These are phyloP conservation scores for Spodoptera littoralis DNA, from an alignment of 2,888 invertebrate species.

Conservation along the genomic window DNA sequence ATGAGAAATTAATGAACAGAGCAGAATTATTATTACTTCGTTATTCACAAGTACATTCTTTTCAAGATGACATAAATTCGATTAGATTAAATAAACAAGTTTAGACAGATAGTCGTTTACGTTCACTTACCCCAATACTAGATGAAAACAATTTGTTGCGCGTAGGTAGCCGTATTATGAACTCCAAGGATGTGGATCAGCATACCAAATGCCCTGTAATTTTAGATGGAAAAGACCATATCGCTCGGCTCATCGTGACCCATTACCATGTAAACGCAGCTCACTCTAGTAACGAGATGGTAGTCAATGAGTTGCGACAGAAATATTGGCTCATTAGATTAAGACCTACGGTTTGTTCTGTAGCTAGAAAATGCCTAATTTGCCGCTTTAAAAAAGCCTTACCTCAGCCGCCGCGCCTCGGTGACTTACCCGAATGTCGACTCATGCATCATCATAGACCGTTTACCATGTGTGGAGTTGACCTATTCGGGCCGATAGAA, in stretches of 20 bases:
- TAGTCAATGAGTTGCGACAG: slow-evolving; percentile 5
- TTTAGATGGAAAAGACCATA: slow-evolving; percentile 7
- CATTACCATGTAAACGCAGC: slow-evolving; percentile 3
- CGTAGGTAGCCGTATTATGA: slow-evolving; percentile 1
- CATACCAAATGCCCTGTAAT: slow-evolving; percentile 6
- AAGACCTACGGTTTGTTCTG: slow-evolving; percentile 2
- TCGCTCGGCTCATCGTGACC: neutral
- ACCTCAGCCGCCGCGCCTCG: slow-evolving; percentile 1
- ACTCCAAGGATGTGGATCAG: neutral
- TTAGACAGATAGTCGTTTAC: slow-evolving; percentile 1
- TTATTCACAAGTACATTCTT: neutral
- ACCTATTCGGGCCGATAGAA: slow-evolving; percentile 6
- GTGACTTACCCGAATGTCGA: slow-evolving; percentile 5
- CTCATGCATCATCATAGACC: slow-evolving; percentile 6
- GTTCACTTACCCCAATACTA: slow-evolving; percentile 2
- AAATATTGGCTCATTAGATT: slow-evolving; percentile 7
- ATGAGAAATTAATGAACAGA: neutral
- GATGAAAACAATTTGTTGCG: slow-evolving; percentile 6
- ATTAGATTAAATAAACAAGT: neutral
- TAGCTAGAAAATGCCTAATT: slow-evolving; percentile 2
- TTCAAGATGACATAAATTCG: neutral
- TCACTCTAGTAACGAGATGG: slow-evolving; percentile 6
- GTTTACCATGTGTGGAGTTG: slow-evolving; percentile 7
- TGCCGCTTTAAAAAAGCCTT: neutral
- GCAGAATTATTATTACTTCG: slow-evolving; percentile 6